Base-by-base conservation (phyloP, 2,797 vertebrate genomes). In the Passerculus sandwichensis region DNA sequence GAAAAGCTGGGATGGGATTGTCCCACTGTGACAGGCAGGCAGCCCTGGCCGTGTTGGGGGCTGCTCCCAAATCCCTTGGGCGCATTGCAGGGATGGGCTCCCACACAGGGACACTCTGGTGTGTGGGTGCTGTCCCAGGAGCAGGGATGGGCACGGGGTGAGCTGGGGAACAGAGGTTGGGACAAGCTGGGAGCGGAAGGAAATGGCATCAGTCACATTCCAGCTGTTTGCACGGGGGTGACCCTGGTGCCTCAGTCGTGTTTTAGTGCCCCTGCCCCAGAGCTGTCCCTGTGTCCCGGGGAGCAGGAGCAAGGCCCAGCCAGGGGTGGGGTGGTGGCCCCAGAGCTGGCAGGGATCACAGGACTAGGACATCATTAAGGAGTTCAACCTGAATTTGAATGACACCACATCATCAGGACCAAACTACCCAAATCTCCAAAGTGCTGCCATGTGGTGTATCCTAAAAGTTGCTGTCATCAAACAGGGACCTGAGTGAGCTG, bases 31-130 rank as follows among this genome's bases (percentile, higher is more conserved):
- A 30, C 25, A 45, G 86, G 92, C 5, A 10, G 87, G 78, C 48
- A 60, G 60, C 57, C 60, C 45, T 0, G 0, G 38, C 50, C 36
- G 23, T 3, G 59, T 1, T 4, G 0, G 57, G 29, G 59, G 59
- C 44, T 82, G 71, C 18, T 82, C 78, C 6, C 1, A 51, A 27
- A 7, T n/a, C 47, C 51, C 57, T 36, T 18, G 48, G 71, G 59
- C 51, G 2, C n/a, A 40, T 18, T 60, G 50, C 11, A 17, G 22
- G 48, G 72, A 15, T 8, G 30, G 25, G 34, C 3, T 7, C 32
- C 16, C 4, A 10, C 19, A 3, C 0, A 2, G 51, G 65, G 62
- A 75, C 34, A 9, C 7, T 10, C 26, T 0, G 0, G 26, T 2
- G 4, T 1, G 1, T 36, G 48, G 56, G 40, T 0, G 9, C 13